Conservation (phyloP, 2,888 invertebrate species). For the Adineta ricciae region DNA sequence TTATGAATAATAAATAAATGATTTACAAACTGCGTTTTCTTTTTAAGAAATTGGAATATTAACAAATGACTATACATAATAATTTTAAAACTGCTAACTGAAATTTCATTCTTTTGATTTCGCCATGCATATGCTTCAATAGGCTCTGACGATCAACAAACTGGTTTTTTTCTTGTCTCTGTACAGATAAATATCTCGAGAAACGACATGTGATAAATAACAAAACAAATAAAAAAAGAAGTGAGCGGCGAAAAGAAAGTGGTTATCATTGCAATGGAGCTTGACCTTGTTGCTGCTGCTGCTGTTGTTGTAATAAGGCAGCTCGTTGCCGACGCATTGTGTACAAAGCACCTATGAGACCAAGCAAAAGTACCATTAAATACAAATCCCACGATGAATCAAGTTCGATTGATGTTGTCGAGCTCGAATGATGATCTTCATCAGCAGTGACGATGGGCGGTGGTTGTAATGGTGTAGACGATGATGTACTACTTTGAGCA, state of each 20-base stretch:
- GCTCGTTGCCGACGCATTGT: constrained; percentile 21
- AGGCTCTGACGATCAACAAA: not conserved
- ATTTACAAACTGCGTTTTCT: too few species aligned
- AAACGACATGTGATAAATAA: not conserved
- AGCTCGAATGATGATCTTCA: not conserved
- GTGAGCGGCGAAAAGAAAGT: not conserved
- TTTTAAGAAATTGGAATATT: too few species aligned
- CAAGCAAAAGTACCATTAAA: constrained; percentile 69
- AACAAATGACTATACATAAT: too few species aligned
- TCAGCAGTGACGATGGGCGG: not conserved
- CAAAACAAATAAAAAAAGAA: not conserved
- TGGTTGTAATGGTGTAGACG: too few species aligned
- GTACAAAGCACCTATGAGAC: constrained; percentile 63
- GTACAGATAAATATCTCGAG: not conserved
- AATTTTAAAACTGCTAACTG: not conserved
- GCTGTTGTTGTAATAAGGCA: not conserved
- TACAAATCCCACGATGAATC: constrained; percentile 67
- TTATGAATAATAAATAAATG: too few species aligned
- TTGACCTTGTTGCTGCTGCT: not conserved
- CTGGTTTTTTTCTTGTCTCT: not conserved
- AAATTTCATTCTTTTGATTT: not conserved
- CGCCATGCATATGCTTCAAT: not conserved
- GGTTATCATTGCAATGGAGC: not conserved
- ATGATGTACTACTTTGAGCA: not conserved
- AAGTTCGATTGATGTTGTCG: not conserved